Evolutionary conservation across 1,140 invertebrate species (phyloP).

Genomic region (Homalodisca vitripennis): DNA sequence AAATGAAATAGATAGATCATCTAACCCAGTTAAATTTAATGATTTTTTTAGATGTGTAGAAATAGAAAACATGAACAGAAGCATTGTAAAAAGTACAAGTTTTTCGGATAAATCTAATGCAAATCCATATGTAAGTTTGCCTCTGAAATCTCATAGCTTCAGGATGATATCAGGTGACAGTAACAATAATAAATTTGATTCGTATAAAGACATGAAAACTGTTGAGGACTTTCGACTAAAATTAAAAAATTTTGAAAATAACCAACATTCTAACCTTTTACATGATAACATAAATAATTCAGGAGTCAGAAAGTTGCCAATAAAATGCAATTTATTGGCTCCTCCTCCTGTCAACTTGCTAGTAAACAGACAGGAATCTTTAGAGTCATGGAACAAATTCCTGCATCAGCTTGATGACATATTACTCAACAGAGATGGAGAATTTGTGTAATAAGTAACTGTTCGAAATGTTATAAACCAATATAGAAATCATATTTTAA

Average conservation of each 20-base stretch:
- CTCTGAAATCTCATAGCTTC: conserved; percentile 16
- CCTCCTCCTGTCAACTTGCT: conserved; percentile 34
- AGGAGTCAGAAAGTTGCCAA: background rate
- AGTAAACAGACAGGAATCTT: conserved; percentile 32
- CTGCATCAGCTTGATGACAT: conserved; percentile 34
- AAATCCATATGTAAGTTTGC: background rate
- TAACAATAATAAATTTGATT: background rate
- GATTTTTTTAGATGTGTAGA: conserved; percentile 11
- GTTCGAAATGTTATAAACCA: no score
- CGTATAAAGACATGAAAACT: background rate
- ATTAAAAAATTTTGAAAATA: background rate
- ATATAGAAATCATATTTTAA: no score
- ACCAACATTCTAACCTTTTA: background rate
- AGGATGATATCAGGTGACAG: background rate
- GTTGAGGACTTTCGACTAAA: background rate
- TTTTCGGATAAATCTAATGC: background rate
- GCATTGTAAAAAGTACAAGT: conserved; percentile 1
- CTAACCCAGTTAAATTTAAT: background rate
- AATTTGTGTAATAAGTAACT: conserved; percentile 27
- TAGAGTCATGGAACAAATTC: conserved; percentile 37
- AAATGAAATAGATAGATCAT: background rate
- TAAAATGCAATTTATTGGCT: conserved; percentile 32
- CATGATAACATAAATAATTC: background rate
- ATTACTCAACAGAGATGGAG: conserved; percentile 27
- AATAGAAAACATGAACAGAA: background rate